A percentile compares a stretch with the other conserved stretches of the same genome.
These are phyloP conservation scores for Pyrrhosoma nymphula DNA, from an alignment of 2,888 invertebrate genomes.

Conservation along the genomic window DNA sequence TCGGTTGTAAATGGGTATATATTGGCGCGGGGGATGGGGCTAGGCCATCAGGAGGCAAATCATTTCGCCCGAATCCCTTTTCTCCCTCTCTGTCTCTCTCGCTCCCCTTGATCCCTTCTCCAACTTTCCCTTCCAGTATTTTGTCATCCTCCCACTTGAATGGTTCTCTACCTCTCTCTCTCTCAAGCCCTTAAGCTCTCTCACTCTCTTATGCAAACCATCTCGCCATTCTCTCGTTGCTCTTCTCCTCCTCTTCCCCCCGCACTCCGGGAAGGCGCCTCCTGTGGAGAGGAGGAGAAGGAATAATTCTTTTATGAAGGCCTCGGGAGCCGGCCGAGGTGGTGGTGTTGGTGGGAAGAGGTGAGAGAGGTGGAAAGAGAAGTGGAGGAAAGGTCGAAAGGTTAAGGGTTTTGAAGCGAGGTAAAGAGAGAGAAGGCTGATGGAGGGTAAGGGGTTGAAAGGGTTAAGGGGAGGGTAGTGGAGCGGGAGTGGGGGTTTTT, in stretches of 20 bases:
- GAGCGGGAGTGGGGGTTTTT: too few relatives aligned
- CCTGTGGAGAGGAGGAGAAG: not conserved
- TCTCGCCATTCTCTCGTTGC: not conserved
- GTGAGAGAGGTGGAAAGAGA: not conserved
- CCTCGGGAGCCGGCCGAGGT: not conserved
- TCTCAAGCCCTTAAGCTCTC: not conserved
- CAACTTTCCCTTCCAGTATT: constrained; percentile 8
- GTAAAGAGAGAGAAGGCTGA: not conserved
- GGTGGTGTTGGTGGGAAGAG: not conserved
- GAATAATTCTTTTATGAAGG: not conserved
- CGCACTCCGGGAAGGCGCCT: not conserved
- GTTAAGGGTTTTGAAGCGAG: not conserved
- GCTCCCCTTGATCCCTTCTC: constrained; percentile 17
- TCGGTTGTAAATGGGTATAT: not conserved
- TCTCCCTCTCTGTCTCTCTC: not conserved
- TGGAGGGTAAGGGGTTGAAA: not conserved
- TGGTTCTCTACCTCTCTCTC: not conserved
- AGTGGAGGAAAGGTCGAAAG: constrained; percentile 12
- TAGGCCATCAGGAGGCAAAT: not conserved
- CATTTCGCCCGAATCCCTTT: not conserved
- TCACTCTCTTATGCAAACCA: constrained; percentile 2
- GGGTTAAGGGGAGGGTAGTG: not conserved
- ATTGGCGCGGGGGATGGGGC: not conserved
- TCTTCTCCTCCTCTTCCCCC: not conserved
- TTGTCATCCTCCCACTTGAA: constrained; percentile 3